phyloP scores from a whole-genome alignment of 2,797 vertebrate genomes.

The Buphagus erythrorhynchus region DNA sequence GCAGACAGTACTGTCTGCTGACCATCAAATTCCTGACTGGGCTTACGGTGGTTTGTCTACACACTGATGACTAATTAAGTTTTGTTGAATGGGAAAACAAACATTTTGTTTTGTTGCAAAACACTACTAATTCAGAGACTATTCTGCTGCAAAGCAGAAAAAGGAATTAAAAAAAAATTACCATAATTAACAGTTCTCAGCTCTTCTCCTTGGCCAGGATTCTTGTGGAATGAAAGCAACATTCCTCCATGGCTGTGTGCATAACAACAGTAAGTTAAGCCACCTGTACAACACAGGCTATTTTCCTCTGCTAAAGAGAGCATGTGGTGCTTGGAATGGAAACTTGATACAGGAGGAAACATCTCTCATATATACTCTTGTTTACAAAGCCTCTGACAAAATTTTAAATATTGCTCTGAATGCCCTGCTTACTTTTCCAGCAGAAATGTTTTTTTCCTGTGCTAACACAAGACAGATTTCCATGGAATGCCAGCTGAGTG shows the following conservation, averaged over 20 bases:
- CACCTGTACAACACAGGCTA: neutral
- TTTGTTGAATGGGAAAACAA: neutral
- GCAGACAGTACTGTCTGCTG: neutral
- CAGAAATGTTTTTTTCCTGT: neutral
- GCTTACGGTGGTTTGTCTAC: neutral
- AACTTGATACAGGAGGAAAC: neutral
- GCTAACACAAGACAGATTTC: slow-evolving; percentile 20
- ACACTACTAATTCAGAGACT: neutral
- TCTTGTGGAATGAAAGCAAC: neutral
- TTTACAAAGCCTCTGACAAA: neutral
- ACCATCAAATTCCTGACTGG: neutral
- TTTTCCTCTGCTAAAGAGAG: neutral
- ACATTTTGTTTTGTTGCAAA: neutral
- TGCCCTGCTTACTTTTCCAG: slow-evolving; percentile 10
- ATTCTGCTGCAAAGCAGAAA: neutral
- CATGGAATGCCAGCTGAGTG: neutral
- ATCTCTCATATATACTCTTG: neutral
- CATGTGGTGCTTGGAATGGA: neutral
- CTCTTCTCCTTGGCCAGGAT: neutral
- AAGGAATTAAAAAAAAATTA: neutral
- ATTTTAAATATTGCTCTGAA: neutral
- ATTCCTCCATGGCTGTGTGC: neutral
- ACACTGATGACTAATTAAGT: neutral
- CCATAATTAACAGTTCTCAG: neutral
- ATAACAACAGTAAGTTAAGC: neutral